Conservation (phyloP, 2,113 vertebrate species). For the Elanus axillaris region DNA sequence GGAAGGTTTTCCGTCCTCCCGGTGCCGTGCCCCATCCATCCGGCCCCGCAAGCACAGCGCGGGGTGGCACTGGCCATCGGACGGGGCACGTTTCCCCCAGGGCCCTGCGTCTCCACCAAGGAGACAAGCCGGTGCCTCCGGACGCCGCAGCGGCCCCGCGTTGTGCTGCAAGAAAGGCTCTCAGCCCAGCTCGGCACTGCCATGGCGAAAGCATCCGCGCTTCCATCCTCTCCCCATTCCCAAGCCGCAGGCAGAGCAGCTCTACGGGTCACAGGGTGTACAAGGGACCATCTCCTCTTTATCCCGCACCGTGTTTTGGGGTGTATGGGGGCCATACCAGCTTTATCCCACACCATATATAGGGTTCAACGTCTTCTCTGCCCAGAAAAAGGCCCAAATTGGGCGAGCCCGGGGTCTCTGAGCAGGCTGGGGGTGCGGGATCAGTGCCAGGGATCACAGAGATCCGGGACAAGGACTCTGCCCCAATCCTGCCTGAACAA, state of each 20-base stretch:
- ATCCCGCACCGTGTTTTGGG: background rate
- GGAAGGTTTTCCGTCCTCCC: background rate
- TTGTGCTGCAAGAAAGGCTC: background rate
- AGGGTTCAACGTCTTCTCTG: accelerated
- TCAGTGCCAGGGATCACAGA: background rate
- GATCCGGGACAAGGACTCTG: background rate
- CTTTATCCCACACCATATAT: background rate
- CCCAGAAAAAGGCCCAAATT: accelerated
- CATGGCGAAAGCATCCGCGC: accelerated
- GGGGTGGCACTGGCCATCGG: accelerated
- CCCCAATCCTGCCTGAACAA: background rate
- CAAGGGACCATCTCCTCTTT: accelerated
- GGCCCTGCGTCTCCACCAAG: accelerated
- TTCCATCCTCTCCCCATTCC: background rate
- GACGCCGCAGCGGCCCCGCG: accelerated
- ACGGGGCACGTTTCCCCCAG: accelerated
- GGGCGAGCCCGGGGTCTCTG: accelerated
- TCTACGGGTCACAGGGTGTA: accelerated
- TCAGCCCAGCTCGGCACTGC: background rate
- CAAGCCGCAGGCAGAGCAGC: accelerated
- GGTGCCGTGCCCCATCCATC: accelerated
- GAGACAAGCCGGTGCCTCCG: accelerated
- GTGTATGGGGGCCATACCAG: accelerated
- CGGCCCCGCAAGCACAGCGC: accelerated
- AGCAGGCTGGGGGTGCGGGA: background rate